A percentile compares a stretch with the other conserved stretches of the same genome.
Evolutionary conservation across 2,888 invertebrate genomes (phyloP).

Genomic region (Hemistola chrysoprasaria): DNA sequence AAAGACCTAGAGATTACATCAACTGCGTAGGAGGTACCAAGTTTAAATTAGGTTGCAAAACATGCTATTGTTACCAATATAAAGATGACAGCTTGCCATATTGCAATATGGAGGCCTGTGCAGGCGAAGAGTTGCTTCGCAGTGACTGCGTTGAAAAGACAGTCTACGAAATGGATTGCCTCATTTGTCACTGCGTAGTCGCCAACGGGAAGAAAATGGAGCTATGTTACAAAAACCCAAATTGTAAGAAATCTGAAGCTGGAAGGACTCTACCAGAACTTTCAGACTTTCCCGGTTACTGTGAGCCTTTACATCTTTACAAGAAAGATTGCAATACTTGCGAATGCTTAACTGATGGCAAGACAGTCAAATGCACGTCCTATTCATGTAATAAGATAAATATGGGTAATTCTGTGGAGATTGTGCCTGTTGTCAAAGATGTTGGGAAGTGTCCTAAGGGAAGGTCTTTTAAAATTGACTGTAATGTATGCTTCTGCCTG

Average conservation of each 20-base stretch:
- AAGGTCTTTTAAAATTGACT: constrained; percentile 53
- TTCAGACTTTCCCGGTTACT: constrained; percentile 45
- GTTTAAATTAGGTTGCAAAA: constrained; percentile 58
- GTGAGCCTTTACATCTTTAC: constrained; percentile 56
- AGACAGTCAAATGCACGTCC: constrained; percentile 48
- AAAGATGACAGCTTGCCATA: constrained; percentile 28
- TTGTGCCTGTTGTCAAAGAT: constrained; percentile 51
- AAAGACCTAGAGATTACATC: constrained; percentile 34
- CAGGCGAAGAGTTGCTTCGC: constrained; percentile 11
- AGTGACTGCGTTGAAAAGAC: constrained; percentile 45
- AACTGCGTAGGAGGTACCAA: constrained; percentile 49
- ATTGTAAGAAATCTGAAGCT: constrained; percentile 7
- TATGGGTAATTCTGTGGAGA: constrained; percentile 35
- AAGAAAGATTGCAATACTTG: constrained; percentile 56
- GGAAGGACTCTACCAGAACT: neutral
- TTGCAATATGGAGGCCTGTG: constrained; percentile 43
- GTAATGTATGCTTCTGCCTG: constrained; percentile 63
- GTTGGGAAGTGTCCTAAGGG: constrained; percentile 48
- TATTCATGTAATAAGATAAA: constrained; percentile 32
- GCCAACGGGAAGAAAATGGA: constrained; percentile 37
- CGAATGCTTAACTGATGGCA: constrained; percentile 53
- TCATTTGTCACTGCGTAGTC: constrained; percentile 49
- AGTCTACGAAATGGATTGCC: constrained; percentile 48
- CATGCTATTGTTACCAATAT: constrained; percentile 49
- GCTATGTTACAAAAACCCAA: constrained; percentile 39